Evolutionary conservation across 2,888 invertebrate genomes (phyloP).

Genomic region (Eupithecia tripunctaria): DNA sequence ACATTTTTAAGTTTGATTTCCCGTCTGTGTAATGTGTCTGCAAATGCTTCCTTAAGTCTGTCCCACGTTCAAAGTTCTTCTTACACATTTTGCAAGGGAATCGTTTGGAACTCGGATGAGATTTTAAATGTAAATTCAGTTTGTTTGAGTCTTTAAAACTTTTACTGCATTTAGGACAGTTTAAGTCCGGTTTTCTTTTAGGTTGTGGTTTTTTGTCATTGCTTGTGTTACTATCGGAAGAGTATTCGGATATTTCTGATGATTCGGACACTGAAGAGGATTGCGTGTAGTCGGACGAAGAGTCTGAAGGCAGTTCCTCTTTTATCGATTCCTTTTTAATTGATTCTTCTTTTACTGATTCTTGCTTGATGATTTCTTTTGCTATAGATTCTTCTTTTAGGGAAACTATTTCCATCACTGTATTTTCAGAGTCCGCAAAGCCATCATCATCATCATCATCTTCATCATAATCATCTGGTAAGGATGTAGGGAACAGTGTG

Average conservation of each 20-base stretch:
- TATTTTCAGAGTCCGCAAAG: neutral
- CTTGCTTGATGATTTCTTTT: constrained; percentile 7
- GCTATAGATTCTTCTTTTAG: constrained; percentile 8
- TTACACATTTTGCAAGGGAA: constrained; percentile 12
- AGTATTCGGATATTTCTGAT: neutral
- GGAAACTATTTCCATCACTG: neutral
- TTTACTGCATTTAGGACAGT: constrained; percentile 12
- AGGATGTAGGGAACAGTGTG: neutral
- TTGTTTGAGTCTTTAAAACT: neutral
- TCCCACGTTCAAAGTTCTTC: constrained; percentile 6
- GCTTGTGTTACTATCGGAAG: neutral
- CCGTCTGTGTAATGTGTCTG: constrained; percentile 10
- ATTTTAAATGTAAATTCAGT: constrained; percentile 2
- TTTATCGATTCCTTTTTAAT: neutral
- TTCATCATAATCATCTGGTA: neutral
- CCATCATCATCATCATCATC: neutral
- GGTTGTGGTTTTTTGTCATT: neutral
- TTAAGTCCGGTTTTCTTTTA: neutral
- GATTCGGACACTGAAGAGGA: neutral
- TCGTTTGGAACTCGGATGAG: neutral
- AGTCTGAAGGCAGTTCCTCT: neutral
- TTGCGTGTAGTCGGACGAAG: neutral
- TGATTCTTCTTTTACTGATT: neutral
- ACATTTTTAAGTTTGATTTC: neutral
- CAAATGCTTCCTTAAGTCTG: constrained; percentile 5